Conservation (phyloP, 2,113 vertebrate genomes). For the Riparia riparia region DNA sequence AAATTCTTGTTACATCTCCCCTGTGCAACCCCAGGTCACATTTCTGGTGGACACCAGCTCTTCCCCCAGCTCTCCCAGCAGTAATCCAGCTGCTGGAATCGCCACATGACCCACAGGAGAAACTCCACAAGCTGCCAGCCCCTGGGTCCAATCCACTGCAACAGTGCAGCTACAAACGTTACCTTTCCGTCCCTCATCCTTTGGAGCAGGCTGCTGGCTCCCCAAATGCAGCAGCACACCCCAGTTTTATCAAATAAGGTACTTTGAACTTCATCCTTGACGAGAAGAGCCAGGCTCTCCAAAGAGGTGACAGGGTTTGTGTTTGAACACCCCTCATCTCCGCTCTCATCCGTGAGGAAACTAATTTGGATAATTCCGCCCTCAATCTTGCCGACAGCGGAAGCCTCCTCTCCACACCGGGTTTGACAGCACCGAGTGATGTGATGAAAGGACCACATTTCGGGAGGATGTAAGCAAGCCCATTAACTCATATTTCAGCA, state of each 20-base stretch:
- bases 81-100: not conserved
- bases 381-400: slow-evolving; percentile 56
- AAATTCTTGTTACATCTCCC: rapidly evolving
- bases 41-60: not conserved
- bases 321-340: not conserved
- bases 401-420: slow-evolving; percentile 43
- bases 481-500: slow-evolving; percentile 59
- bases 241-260: not conserved
- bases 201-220: not conserved
- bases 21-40: not conserved
- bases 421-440: slow-evolving; percentile 21
- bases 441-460: slow-evolving; percentile 51
- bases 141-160: not conserved
- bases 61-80: not conserved
- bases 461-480: slow-evolving; percentile 10
- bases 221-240: not conserved
- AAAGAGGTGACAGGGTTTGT: not conserved
- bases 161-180: not conserved
- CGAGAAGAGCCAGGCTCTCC: not conserved
- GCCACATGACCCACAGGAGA: rapidly evolving
- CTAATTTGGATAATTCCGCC: slow-evolving; percentile 45
- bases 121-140: not conserved
- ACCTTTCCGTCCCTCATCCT: not conserved
- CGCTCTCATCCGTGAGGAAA: not conserved
- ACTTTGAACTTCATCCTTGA: not conserved